Percentiles rank a stretch among this genome's conserved stretches.
phyloP scores from a whole-genome alignment of 2,113 vertebrate genomes.

The Formicarius rufipectus region DNA sequence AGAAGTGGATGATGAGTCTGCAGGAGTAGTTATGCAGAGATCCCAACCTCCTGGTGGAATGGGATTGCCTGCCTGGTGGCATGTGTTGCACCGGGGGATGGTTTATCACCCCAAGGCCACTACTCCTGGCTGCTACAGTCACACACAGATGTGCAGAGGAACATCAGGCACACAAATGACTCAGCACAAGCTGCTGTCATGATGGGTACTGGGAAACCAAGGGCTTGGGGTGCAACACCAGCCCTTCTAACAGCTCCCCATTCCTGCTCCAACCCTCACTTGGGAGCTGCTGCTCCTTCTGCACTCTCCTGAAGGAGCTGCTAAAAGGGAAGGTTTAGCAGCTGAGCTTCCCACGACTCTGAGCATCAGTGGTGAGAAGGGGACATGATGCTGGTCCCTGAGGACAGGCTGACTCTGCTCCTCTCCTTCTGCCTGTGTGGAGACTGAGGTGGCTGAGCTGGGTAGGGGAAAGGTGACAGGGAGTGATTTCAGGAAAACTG shows the following conservation, averaged over 20 bases:
- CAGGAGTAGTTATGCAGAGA: neutral
- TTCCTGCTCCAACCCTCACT: neutral
- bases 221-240: neutral
- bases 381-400: rapidly evolving
- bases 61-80: neutral
- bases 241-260: neutral
- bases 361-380: neutral
- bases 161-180: rapidly evolving
- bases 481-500: neutral
- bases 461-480: neutral
- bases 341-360: neutral
- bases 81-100: neutral
- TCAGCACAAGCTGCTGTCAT: rapidly evolving
- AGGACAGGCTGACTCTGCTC: neutral
- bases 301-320: neutral
- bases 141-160: neutral
- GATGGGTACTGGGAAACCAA: neutral
- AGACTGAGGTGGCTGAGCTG: neutral
- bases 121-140: neutral
- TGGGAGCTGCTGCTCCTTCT: neutral
- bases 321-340: neutral
- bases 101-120: neutral
- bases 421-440: neutral
- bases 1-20: neutral
- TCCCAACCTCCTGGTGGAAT: neutral